Base-by-base conservation (phyloP, 2,888 invertebrate species). In the Volucella bombylans region DNA sequence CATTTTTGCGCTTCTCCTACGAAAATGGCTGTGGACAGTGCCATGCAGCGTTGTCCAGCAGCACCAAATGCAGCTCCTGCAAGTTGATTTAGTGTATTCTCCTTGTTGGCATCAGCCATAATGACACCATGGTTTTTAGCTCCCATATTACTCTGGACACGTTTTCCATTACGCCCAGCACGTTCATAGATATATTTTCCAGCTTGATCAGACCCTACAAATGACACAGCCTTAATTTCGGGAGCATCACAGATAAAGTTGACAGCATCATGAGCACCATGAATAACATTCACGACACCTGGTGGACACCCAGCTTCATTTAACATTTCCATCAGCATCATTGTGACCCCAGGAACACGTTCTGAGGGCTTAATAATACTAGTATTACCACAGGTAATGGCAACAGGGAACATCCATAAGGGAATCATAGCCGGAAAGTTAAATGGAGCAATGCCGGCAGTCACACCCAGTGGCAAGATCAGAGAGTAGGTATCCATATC, bases 341-440 rank as follows among this genome's bases (percentile, higher is more conserved):
- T 96, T 8, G 97, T 96, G 8, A 99, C 98, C 0, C 99, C 99
- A 6, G 99, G 99, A 89, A 99, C 99, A 89, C 98, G 95, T 91
- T 99, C 99, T 0, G 99, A 99, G 0, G 99, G 99, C 93, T 97
- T 99, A 89, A 99, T 93, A 71, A 99, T 93, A 92, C 96, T 96
- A 0, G 99, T 97, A 92, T 99, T 99, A 59, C 99, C 99, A 69
- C 98, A 97, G 8, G 97, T 95, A 49, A 96, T 93, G 14, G 96
- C 95, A 61, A 96, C 93, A 0, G 97, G 96, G 94, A 96, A 96
- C 94, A 96, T 96, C 99, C 99, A 99, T 4, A 99, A 93, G 0
- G 99, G 99, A 88, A 99, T 98, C 99, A 99, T 99, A 41, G 99
- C 99, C 0, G 99, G 99, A 92, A 99, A 99, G 92, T 99, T 99